Evolutionary conservation across 1,140 invertebrate species (phyloP), one percentile per base, ranked within the genome.

Genomic region (Trichomalopsis sarcophagae): DNA sequence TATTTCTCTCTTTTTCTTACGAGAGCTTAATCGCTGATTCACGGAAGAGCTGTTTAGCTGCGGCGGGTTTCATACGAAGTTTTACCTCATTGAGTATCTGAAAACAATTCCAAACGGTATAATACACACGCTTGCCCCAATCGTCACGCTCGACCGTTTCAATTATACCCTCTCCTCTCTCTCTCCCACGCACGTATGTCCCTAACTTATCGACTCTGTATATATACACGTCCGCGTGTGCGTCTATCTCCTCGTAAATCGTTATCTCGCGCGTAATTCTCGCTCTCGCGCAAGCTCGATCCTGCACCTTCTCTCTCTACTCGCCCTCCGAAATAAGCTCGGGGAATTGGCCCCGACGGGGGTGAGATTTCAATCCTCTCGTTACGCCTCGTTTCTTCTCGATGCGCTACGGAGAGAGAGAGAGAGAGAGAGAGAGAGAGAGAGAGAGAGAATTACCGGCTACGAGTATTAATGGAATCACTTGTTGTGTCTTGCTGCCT

Each of bases 301-400:
- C 27, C 36, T 33, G 3, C 33, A 2, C 75, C 23, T 69, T 40
- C 33, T 4, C 73, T 83, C 55, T 17, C 62, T 27, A 27, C 27
- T 27, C 27, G 27, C 27, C 21, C 55, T 30, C 21, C 62, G 74
- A 84, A 84, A 84, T 84, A 84, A 84, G 83, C 77, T 62, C 47
- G 1, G 76, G 76, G 76, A 84, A 85, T 85, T 76, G 84, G 84
- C 68, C 84, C 76, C 78, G 69, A 62, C 78, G 84, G 81, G 78
- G 62, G 66, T 36, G 78, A 84, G 82, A 85, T 85, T 85, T 85
- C 78, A 85, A 85, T 85, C 77, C 78, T 81, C 78, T 81, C 78
- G 84, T 81, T 85, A 85, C 84, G 78, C 69, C 78, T 85, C 84
- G 84, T 85, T 85, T 85, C 84, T 81, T 68, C 78, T 68, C 27